A percentile compares a stretch with the other conserved stretches of the same genome.
Conservation (phyloP, 1,140 invertebrate species). For the Calephelis virginiensis region DNA sequence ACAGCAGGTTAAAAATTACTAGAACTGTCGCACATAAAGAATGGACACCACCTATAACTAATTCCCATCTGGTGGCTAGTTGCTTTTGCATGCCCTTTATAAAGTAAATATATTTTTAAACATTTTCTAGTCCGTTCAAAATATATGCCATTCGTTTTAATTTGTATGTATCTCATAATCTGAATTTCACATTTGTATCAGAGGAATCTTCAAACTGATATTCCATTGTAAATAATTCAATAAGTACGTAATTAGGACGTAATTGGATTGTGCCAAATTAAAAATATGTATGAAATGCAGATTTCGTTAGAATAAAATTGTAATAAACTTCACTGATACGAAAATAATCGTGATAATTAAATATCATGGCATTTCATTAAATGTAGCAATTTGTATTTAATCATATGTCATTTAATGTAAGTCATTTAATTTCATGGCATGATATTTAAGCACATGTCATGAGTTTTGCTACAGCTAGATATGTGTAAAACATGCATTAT, state of each 20-base stretch:
- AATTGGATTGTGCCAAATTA: conserved; percentile 11
- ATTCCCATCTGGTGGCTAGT: too few species aligned
- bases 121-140: neutral
- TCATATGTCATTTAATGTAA: neutral
- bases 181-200: neutral
- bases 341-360: neutral
- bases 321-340: too few species aligned
- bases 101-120: too few species aligned
- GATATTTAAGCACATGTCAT: neutral
- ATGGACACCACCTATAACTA: too few species aligned
- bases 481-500: too few species aligned
- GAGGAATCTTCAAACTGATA: neutral
- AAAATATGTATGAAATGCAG: neutral
- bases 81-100: too few species aligned
- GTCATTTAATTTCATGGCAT: neutral
- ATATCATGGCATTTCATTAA: neutral
- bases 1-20: too few species aligned
- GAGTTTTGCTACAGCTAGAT: too few species aligned
- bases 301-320: neutral
- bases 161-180: neutral
- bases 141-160: neutral
- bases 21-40: too few species aligned
- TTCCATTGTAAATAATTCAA: conserved; percentile 9
- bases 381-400: too few species aligned
- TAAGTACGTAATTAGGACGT: conserved; percentile 2